Conservation (phyloP, 2,888 invertebrate genomes). For the Diaperis boleti region DNA sequence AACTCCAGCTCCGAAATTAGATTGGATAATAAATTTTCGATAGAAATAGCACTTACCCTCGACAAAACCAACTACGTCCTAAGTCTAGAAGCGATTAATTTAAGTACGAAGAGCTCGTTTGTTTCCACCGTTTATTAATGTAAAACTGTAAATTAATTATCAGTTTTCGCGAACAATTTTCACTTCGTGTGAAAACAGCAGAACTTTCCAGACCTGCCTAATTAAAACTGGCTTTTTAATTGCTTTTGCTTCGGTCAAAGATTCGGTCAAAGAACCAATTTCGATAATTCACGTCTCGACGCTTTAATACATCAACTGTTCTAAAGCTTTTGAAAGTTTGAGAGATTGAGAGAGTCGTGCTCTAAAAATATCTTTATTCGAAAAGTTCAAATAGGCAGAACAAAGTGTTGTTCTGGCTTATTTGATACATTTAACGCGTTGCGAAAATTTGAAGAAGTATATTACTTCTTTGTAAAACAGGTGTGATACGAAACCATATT, state of each 20-base stretch:
- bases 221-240: slow-evolving; percentile 27
- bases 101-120: slow-evolving; percentile 7
- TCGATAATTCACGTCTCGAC: not conserved
- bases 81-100: slow-evolving; percentile 22
- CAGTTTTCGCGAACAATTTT: slow-evolving; percentile 8
- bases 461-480: not conserved
- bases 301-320: not conserved
- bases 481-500: not conserved
- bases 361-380: not conserved
- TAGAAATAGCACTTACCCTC: slow-evolving; percentile 16
- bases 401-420: not conserved
- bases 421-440: not conserved
- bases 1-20: not conserved
- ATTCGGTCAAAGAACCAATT: slow-evolving; percentile 9
- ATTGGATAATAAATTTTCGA: slow-evolving; percentile 21
- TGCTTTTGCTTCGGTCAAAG: not conserved
- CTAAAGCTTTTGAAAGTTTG: not conserved
- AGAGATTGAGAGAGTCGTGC: not conserved
- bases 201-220: slow-evolving; percentile 10
- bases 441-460: not conserved
- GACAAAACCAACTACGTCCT: slow-evolving; percentile 12
- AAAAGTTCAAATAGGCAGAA: not conserved
- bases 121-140: slow-evolving; percentile 24
- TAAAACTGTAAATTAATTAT: slow-evolving; percentile 34
- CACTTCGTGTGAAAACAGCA: not conserved